Conservation (phyloP, 2,888 invertebrate species). For the Chrysolina haemoptera region DNA sequence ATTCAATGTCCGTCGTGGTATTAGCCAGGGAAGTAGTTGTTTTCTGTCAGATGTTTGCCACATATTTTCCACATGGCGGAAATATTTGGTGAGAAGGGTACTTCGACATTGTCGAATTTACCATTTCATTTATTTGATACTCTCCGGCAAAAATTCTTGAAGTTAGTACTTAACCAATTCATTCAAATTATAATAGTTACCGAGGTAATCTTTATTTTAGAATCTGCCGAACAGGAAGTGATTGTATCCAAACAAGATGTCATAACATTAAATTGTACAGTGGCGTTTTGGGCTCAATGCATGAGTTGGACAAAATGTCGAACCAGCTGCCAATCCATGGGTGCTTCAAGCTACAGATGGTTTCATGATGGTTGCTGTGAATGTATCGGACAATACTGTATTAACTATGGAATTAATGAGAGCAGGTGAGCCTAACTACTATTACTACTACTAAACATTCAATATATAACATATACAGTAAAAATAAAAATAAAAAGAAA, state of each 20-base stretch:
- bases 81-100: too few species aligned
- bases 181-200: conserved; percentile 1
- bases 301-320: conserved; percentile 92
- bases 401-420: conserved; percentile 92
- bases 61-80: too few species aligned
- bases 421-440: conserved; percentile 80
- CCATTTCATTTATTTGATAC: too few species aligned
- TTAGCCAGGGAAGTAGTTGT: too few species aligned
- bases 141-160: too few species aligned
- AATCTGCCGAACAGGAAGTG: conserved; percentile 78
- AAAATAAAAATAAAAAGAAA: too few species aligned
- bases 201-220: conserved; percentile 65
- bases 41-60: too few species aligned
- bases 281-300: conserved; percentile 92
- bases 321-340: conserved; percentile 87
- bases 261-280: conserved; percentile 90
- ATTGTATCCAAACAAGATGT: conserved; percentile 69
- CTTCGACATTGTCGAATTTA: too few species aligned
- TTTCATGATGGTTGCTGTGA: conserved; percentile 97
- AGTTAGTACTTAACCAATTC: too few species aligned
- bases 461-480: too few species aligned
- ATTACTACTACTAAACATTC: too few species aligned
- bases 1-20: too few species aligned
- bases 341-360: conserved; percentile 89
- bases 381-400: conserved; percentile 90